Evolutionary conservation across 2,113 vertebrate genomes (phyloP), one percentile per base, ranked within the genome.

Genomic region (Solea solea): DNA sequence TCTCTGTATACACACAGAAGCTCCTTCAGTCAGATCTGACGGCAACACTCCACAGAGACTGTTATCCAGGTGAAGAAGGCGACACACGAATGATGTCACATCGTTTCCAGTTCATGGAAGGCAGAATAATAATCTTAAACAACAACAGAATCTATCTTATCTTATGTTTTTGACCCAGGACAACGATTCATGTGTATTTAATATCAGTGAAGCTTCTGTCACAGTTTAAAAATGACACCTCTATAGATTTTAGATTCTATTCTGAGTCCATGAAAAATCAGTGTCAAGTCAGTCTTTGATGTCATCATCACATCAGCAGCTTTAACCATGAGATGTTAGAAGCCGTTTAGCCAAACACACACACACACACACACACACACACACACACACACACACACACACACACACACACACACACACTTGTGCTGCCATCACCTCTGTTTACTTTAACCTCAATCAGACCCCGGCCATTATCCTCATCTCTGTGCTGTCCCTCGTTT

Each of bases 371-470:
- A 21, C 21, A 21, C 21, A 21, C 21, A 21, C 21, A 21, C 21
- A 21, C 21, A 21, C 21, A 21, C 21, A 21, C 21, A 21, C 21
- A 21, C 21, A 21, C 21, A 21, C 21, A 21, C 21, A 21, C 21
- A 21, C 21, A 21, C 21, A 21, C 21, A 21, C 21, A 21, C 21
- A 46, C 13, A 84, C 61, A 48, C 42, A 71, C 12, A 53, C 16
- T 66, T 72, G 7, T 15, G 9, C 56, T 50, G 53, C 61, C 79
- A 69, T 71, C 68, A 9, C 57, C 39, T 5, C 48, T 76, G 76
- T 88, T 83, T 73, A 59, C 85, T 74, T 51, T 61, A 53, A 21
- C 72, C 76, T 76, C 74, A 66, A 42, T 69, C 82, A 78, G 75
- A 74, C 68, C 69, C 53, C 21, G 63, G 63, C 72, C 72, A 56